Base-by-base conservation (phyloP, 2,113 vertebrate genomes). In the Etheostoma spectabile region DNA sequence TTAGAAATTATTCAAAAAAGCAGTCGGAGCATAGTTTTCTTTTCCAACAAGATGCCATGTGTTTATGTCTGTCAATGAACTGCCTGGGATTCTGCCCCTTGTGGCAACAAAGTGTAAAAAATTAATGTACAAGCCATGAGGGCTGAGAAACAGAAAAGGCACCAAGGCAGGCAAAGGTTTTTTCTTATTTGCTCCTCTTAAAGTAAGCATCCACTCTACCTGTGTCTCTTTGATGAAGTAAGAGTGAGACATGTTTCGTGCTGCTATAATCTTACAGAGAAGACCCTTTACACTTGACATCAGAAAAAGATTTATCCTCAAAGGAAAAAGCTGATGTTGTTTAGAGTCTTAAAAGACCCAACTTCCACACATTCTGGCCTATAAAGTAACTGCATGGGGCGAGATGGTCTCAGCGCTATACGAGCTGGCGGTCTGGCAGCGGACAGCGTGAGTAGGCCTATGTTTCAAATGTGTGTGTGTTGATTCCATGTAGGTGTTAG, bases 71-170 rank as follows among this genome's bases (percentile, higher is more conserved):
- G 30, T 27, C 55, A 70, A 27, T 52, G 5, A 85, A 30, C 38
- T 60, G 57, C 48, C 86, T 73, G 61, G 74, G 90, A 74, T 68
- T 67, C 77, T 90, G 92, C 93, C 94, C 88, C 94, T 92, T 79
- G 93, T 95, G 94, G 91, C 24, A 56, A 69, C 64, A 79, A 52
- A 27, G n/a, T 74, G 46, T 12, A 19, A 1, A 59, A 22, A 1
- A 57, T 19, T 60, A 42, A 33, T 68, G 19, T 42, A 59, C 27
- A 72, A 71, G 48, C n/a, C 30, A 68, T 18, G 8, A 57, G n/a
- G 27, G 35, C 22, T 61, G 24, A 61, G 48, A 77, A 18, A 56
- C 33, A 48, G 4, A 64, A 10, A 49, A 16, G 6, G 16, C 24
- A 56, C 66, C 30, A 35, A 3, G 6, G 6, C 49, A 71, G 35